Evolutionary conservation across 2,797 vertebrate genomes (phyloP).

Genomic region (Malacoraja senta): DNA sequence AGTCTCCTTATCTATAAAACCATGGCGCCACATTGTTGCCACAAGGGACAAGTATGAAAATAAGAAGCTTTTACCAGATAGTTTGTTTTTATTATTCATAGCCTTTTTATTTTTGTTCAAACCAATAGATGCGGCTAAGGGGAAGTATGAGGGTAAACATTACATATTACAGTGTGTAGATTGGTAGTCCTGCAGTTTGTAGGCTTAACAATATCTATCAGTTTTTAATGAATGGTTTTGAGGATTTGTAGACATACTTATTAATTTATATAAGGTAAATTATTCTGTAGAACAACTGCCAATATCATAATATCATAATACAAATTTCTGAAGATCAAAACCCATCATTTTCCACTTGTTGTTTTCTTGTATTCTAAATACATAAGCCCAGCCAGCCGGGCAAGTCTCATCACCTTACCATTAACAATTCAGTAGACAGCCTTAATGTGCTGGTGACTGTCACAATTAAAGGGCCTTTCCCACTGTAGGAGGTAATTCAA

Average conservation of each 20-base stretch:
- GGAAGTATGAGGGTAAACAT: background rate
- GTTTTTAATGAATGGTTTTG: background rate
- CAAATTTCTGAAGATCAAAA: background rate
- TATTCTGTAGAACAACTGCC: background rate
- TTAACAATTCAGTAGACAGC: too few species aligned
- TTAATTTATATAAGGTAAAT: background rate
- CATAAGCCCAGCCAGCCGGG: too few species aligned
- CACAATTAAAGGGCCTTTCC: too few species aligned
- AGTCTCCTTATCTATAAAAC: background rate
- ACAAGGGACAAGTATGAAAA: slow-evolving; percentile 1
- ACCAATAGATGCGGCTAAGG: background rate
- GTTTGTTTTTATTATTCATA: slow-evolving; percentile 25
- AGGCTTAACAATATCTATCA: background rate
- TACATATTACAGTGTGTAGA: background rate
- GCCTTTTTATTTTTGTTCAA: slow-evolving; percentile 3
- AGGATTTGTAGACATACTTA: background rate
- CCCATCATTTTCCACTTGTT: too few species aligned
- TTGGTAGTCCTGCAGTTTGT: background rate
- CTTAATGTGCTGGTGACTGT: too few species aligned
- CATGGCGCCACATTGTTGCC: background rate
- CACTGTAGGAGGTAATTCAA: too few species aligned
- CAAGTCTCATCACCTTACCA: too few species aligned
- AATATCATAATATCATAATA: background rate
- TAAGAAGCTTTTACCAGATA: background rate
- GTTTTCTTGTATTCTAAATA: too few species aligned